Evolutionary conservation across 2,113 vertebrate species (phyloP), one percentile per base, ranked within the genome.

Genomic region (Muntiacus muntjak): DNA sequence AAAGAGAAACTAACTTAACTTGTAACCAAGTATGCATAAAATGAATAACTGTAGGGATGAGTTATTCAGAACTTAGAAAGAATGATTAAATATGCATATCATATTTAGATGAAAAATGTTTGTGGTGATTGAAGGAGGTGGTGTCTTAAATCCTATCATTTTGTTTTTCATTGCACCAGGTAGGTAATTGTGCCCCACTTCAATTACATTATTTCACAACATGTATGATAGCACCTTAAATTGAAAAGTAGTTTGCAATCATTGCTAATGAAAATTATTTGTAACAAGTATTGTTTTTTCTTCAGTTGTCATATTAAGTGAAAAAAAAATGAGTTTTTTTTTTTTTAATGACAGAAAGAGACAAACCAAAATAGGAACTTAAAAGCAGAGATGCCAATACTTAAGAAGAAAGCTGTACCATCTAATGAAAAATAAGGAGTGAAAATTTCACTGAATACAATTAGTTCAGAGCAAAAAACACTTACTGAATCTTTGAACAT

Each of bases 231-330:
- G n/a, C 43, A 97, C 76, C 94, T 95, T 93, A 94, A 40, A 95
- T 96, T 96, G 84, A 96, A 97, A 97, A 81, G 54, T 76, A 93
- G 60, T 97, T 93, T 84, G 60, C 21, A 96, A 87, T 97, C 82
- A 97, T 97, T 97, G 25, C 52, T 97, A 97, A 97, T 97, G 33
- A 95, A 94, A 97, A 94, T 40, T 97, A 91, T 94, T 97, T 92
- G 45, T 87, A 43, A 95, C 87, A 95, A 89, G 54, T 88, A 74
- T 76, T 91, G 40, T 64, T 86, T 83, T 83, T 76, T 26, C 36
- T 97, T 74, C 13, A n/a, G 26, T 54, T 95, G 15, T 95, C 78
- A 89, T 86, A 5, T 58, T 71, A 33, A 94, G 26, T 85, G 52
- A 78, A 71, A 79, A 95, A 89, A 97, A 96, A 90, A 7, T 0